Percentiles rank a stretch among this genome's conserved stretches.
phyloP scores from a whole-genome alignment of 2,797 vertebrate genomes.

The Hypotaenidia okinawae region DNA sequence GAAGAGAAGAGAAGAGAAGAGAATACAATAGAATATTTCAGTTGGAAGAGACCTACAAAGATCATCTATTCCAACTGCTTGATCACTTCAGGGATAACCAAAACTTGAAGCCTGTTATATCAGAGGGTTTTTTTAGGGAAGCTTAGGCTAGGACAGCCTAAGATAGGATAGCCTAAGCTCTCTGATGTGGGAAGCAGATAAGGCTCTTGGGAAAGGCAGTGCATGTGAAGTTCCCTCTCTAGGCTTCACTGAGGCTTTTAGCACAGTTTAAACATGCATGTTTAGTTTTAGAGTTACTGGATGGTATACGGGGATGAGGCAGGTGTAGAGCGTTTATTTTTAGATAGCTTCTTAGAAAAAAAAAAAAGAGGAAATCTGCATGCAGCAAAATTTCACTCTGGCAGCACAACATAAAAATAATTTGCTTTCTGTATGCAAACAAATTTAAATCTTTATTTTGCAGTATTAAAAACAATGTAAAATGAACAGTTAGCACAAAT shows the following conservation, averaged over 20 bases:
- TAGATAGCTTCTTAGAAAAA: constrained; percentile 45
- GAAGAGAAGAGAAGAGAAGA: too few species aligned
- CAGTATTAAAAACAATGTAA: constrained; percentile 48
- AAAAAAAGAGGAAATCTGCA: constrained; percentile 6
- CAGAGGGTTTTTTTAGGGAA: background rate
- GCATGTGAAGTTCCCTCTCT: background rate
- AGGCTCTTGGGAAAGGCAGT: background rate
- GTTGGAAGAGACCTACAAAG: background rate
- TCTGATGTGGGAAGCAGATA: background rate
- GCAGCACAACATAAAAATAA: constrained; percentile 59
- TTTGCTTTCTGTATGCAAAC: constrained; percentile 65
- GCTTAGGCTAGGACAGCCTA: background rate
- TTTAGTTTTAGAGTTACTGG: constrained; percentile 11
- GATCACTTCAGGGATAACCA: background rate
- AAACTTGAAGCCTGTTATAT: background rate
- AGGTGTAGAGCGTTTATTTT: constrained; percentile 61
- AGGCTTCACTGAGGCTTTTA: background rate
- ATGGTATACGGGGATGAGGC: background rate
- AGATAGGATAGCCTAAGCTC: background rate
- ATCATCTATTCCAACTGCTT: background rate
- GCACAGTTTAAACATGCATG: background rate
- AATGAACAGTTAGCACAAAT: constrained; percentile 57
- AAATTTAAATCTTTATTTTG: constrained; percentile 56
- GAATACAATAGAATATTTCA: background rate
- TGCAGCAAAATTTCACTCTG: constrained; percentile 50